These are phyloP conservation scores for Thumatha senex DNA, from an alignment of 2,888 invertebrate species.

Conservation along the genomic window DNA sequence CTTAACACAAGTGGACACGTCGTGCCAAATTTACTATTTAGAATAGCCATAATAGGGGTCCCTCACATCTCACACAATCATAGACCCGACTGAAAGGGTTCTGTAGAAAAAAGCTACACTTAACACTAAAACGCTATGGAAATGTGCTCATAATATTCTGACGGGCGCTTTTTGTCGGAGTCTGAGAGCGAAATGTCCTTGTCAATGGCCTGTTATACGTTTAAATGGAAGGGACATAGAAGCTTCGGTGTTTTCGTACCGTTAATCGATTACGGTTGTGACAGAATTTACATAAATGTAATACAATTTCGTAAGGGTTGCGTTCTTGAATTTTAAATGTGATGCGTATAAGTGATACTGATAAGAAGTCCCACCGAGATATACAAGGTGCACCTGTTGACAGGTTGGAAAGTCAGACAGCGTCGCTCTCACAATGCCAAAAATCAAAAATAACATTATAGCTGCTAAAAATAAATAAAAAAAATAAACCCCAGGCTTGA, in stretches of 20 bases:
- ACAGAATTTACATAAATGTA: slow-evolving; percentile 5
- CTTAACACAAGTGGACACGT: slow-evolving; percentile 14
- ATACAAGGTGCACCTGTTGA: too few species aligned
- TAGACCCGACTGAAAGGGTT: slow-evolving; percentile 48
- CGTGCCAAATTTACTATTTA: slow-evolving; percentile 9
- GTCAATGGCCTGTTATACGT: slow-evolving; percentile 14
- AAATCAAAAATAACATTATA: too few species aligned
- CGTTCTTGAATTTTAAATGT: background rate
- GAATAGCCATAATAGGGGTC: slow-evolving; percentile 31
- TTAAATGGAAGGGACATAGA: slow-evolving; percentile 16
- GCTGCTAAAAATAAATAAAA: too few species aligned
- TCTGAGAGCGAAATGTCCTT: slow-evolving; percentile 23
- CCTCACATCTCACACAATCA: slow-evolving; percentile 49
- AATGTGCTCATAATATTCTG: slow-evolving; percentile 53
- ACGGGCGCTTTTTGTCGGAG: slow-evolving; percentile 42
- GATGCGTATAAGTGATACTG: background rate
- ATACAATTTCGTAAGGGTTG: background rate
- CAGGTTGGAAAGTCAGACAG: too few species aligned
- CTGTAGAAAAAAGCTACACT: slow-evolving; percentile 45
- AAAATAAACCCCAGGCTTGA: too few species aligned
- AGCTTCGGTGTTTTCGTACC: slow-evolving; percentile 16
- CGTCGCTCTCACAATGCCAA: too few species aligned
- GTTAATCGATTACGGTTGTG: slow-evolving; percentile 15
- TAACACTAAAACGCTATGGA: slow-evolving; percentile 52
- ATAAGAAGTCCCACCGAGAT: too few species aligned